phyloP scores from a whole-genome alignment of 2,888 invertebrate species.

The Lasioglossum calceatum region DNA sequence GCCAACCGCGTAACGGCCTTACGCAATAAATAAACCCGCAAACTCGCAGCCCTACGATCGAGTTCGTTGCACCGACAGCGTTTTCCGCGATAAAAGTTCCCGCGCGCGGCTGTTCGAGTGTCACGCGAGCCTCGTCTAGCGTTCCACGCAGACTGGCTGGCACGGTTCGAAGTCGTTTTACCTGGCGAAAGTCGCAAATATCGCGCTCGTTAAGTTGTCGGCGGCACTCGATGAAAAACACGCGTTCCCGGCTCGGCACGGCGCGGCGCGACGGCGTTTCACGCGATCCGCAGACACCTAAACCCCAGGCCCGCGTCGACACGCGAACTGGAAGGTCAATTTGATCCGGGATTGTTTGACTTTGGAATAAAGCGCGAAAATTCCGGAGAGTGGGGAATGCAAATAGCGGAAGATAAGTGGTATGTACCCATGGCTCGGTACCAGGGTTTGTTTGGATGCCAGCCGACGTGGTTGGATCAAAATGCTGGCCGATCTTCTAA shows the following conservation, averaged over 20 bases:
- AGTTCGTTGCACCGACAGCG: not conserved
- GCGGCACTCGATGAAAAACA: not conserved
- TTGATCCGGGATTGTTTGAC: constrained; percentile 5
- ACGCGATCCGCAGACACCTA: not conserved
- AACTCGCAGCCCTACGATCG: constrained; percentile 20
- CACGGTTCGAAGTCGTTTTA: not conserved
- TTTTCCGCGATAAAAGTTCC: constrained; percentile 22
- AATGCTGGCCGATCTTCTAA: not conserved
- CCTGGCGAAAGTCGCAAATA: constrained; percentile 14
- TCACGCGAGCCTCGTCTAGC: constrained; percentile 25
- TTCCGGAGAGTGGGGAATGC: not conserved
- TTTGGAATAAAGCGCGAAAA: constrained; percentile 12
- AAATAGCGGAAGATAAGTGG: not conserved
- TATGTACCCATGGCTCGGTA: not conserved
- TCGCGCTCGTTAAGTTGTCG: constrained; percentile 30
- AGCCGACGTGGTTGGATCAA: not conserved
- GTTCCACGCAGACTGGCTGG: constrained; percentile 9
- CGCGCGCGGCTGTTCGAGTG: constrained; percentile 10
- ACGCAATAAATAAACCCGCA: constrained; percentile 18
- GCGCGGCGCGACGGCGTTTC: not conserved
- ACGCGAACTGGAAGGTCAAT: not conserved
- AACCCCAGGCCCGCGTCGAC: not conserved
- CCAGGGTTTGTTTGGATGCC: not conserved
- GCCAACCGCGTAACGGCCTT: not conserved
- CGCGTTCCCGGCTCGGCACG: not conserved